Percentiles rank a stretch among this genome's conserved stretches.
Evolutionary conservation across 2,113 vertebrate species (phyloP).

Genomic region (Isurus oxyrinchus): DNA sequence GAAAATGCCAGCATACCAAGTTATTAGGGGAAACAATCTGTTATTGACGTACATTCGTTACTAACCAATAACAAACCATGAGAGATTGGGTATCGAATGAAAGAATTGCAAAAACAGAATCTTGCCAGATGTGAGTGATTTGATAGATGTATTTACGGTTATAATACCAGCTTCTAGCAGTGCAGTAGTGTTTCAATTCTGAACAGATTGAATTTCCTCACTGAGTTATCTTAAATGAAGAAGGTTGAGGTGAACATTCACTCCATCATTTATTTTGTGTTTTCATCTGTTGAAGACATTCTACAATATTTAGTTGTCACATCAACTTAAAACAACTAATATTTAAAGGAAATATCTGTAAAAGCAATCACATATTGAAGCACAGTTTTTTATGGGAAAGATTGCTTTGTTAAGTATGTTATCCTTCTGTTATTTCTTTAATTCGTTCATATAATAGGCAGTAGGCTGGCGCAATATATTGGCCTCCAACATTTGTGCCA

Average conservation of each 20-base stretch:
- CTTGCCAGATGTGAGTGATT: background rate
- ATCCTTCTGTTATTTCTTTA: background rate
- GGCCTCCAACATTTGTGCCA: background rate
- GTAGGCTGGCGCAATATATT: background rate
- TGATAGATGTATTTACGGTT: constrained; percentile 4
- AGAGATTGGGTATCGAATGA: constrained; percentile 3
- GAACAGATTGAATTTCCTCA: constrained; percentile 1
- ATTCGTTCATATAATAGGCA: background rate
- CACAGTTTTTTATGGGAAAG: background rate
- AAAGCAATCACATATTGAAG: background rate
- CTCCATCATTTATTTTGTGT: background rate
- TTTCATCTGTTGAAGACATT: background rate
- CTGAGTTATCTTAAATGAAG: background rate
- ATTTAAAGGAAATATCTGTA: background rate
- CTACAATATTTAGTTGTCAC: background rate
- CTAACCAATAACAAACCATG: background rate
- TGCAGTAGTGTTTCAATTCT: constrained; percentile 7
- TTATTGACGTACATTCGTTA: constrained; percentile 14
- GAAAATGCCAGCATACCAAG: background rate
- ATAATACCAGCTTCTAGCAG: background rate
- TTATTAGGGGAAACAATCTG: constrained; percentile 24
- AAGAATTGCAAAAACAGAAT: background rate
- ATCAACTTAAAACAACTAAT: background rate
- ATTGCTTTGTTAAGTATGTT: background rate
- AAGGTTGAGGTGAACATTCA: background rate